These are phyloP conservation scores for Microcebus griseorufus DNA, from an alignment of 2,113 vertebrate genomes.

Conservation along the genomic window DNA sequence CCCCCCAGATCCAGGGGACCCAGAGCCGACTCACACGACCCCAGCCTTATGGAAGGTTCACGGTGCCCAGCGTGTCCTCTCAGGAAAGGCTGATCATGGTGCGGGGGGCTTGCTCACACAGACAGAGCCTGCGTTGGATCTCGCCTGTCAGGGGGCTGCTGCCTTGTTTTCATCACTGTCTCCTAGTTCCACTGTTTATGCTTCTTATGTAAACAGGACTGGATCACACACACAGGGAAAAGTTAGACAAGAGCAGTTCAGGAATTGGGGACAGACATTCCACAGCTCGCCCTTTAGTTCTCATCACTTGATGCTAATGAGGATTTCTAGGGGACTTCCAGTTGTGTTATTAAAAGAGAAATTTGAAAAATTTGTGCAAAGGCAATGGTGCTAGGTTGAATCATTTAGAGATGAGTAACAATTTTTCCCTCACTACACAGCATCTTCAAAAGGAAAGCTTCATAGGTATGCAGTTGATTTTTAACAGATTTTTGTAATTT, in stretches of 20 bases:
- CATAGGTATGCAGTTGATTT: neutral
- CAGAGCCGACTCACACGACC: neutral
- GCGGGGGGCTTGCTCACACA: conserved; percentile 6
- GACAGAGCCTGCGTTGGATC: neutral
- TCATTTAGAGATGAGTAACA: neutral
- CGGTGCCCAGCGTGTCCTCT: neutral
- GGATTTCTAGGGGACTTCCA: neutral
- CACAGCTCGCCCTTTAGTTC: neutral
- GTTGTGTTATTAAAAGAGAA: neutral
- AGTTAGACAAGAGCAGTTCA: neutral
- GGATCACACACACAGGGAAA: neutral
- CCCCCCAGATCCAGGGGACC: neutral
- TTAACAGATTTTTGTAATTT: neutral
- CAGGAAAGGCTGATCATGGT: neutral
- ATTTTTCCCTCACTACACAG: neutral
- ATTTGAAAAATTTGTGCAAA: conserved; percentile 5
- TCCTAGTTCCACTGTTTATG: conserved; percentile 54
- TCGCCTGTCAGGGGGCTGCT: neutral
- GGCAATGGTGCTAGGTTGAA: neutral
- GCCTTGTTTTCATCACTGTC: conserved; percentile 37
- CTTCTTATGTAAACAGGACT: conserved; percentile 74
- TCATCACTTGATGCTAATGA: neutral
- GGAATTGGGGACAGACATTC: neutral
- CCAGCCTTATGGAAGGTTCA: neutral
- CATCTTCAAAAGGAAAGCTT: neutral